Evolutionary conservation across 2,797 vertebrate genomes (phyloP), one percentile per base, ranked within the genome.

Genomic region (Lateolabrax maculatus): DNA sequence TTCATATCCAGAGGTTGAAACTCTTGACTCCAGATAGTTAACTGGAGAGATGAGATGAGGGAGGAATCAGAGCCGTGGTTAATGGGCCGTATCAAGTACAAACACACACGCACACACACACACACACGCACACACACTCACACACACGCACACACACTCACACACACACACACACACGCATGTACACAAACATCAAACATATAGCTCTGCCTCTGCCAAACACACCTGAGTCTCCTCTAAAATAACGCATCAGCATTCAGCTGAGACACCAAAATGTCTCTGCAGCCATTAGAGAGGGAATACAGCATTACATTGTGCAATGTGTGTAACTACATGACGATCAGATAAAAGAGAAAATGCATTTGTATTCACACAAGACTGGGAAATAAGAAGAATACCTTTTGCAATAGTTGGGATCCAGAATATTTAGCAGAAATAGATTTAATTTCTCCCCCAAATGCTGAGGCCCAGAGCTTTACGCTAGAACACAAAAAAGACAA

Each of bases 391-490:
- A 67, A 19, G 2, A 70, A 9, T 97, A 99, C 98, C 98, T 99
- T 99, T 91, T 99, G 98, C 86, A 99, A 95, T 52, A 99, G 95
- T 92, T 98, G 97, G 23, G 97, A 98, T 90, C 98, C 98, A 0
- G 98, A 99, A 90, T 99, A 99, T 94, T 99, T 99, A 39, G 97
- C 97, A 88, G 98, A 97, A 81, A 99, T 98, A 67, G 98, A 99
- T 96, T 99, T 98, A 88, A 99, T 99, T 94, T 99, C 98, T 85
- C 98, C 98, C 85, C 98, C 98, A 84, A 99, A 99, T 27, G 98
- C 98, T 21, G 98, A 99, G 87, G 98, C 98, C 98, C 98, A 99
- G 73, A 99, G 97, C 94, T 99, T 99, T 74, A 99, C 97, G 21
- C 98, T 99, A 89, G 4, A 74, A 89, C 2, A 80, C 37, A 78